phyloP scores from a whole-genome alignment of 2,797 vertebrate genomes.

The Tachyglossus aculeatus region DNA sequence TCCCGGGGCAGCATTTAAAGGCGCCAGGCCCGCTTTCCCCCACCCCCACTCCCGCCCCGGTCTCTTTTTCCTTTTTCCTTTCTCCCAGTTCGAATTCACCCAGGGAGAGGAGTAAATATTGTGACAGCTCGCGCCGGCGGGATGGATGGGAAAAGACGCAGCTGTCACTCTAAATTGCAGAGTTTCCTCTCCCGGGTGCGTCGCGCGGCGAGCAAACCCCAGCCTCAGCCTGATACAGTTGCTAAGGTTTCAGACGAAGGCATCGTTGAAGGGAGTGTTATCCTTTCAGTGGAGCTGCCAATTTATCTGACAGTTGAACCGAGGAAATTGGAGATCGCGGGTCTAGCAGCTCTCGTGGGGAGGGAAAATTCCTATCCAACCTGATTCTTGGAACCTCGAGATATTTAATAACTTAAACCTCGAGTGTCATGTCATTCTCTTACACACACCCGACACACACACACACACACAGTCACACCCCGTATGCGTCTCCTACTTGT shows the following conservation, averaged over 20 bases:
- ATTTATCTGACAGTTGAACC: conserved; percentile 58
- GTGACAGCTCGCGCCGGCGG: conserved; percentile 54
- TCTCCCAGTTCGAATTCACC: conserved; percentile 45
- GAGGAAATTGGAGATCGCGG: conserved; percentile 52
- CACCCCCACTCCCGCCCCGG: background rate
- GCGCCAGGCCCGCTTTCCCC: conserved; percentile 47
- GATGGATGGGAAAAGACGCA: conserved; percentile 51
- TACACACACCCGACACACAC: background rate
- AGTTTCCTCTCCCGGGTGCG: conserved; percentile 26
- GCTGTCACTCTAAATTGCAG: conserved; percentile 52
- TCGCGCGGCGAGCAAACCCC: conserved; percentile 26
- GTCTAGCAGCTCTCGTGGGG: conserved; percentile 8
- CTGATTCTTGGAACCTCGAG: conserved; percentile 30
- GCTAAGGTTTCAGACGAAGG: conserved; percentile 51
- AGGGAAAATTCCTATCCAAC: conserved; percentile 16
- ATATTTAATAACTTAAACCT: conserved; percentile 39
- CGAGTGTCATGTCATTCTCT: conserved; percentile 46
- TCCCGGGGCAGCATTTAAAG: conserved; percentile 66
- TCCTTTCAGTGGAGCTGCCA: conserved; percentile 52
- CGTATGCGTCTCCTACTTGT: no score
- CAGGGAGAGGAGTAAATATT: conserved; percentile 66
- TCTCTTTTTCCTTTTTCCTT: no score
- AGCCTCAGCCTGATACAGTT: conserved; percentile 56
- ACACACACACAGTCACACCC: background rate
- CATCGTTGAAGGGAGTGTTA: conserved; percentile 50